A percentile compares a stretch with the other conserved stretches of the same genome.
Conservation (phyloP, 2,888 invertebrate genomes). For the Agrochola litura region DNA sequence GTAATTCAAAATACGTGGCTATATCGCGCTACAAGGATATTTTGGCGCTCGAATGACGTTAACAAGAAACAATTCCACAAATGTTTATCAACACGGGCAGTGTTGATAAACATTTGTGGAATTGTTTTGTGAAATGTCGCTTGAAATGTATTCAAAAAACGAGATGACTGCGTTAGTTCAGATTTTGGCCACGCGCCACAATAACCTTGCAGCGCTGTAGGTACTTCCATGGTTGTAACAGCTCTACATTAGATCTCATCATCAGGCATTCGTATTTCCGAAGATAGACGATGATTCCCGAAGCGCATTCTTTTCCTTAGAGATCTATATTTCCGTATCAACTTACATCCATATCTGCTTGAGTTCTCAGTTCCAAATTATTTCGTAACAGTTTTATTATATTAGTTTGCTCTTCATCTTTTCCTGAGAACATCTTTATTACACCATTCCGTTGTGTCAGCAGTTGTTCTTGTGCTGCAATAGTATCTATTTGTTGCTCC, state of each 20-base stretch:
- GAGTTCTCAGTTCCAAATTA: conserved; percentile 79
- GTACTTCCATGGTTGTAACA: not conserved
- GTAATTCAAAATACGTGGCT: not conserved
- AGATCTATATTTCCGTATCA: conserved; percentile 10
- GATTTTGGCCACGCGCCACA: not conserved
- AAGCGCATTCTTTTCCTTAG: not conserved
- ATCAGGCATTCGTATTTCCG: not conserved
- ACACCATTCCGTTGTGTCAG: conserved; percentile 77
- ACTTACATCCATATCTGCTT: conserved; percentile 79
- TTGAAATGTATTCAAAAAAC: not conserved
- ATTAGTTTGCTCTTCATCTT: conserved; percentile 82
- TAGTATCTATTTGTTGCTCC: conserved; percentile 69
- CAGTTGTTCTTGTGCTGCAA: conserved; percentile 72
- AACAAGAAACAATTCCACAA: no score
- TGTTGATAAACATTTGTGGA: not conserved
- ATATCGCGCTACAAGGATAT: not conserved
- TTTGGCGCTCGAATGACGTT: not conserved
- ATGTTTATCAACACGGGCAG: no score
- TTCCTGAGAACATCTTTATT: conserved; percentile 79
- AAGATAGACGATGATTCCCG: not conserved
- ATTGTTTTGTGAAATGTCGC: not conserved
- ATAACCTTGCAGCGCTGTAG: not conserved
- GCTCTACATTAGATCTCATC: not conserved
- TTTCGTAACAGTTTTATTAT: conserved; percentile 80
- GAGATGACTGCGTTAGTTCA: not conserved